Base-by-base conservation (phyloP, 2,888 invertebrate species). In the Harpagoxenus sublaevis region DNA sequence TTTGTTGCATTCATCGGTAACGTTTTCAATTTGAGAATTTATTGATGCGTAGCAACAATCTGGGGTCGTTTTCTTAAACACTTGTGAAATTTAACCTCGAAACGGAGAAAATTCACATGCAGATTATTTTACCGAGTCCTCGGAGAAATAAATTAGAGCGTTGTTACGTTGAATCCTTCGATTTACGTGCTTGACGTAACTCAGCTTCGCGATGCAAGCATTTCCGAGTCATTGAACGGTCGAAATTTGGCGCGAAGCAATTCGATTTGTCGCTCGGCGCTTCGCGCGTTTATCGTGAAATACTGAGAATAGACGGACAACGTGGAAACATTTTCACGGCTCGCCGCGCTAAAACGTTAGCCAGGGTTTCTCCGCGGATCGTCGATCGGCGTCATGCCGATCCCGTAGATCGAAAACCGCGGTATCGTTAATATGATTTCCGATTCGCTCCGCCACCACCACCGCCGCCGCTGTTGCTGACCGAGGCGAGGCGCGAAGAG, bases 391-490 rank as follows among this genome's bases (percentile, higher is more conserved):
- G 15, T 45, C 8, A n/a, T 6, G 10, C 57, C 23, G 35, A 79
- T 79, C 31, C 15, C 57, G 23, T 57, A 28, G 79, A 60, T 81
- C 60, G 48, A 70, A 60, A 48, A 79, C 53, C 63, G 31, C 51
- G 53, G 48, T 53, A 82, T 87, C 84, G 87, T 89, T 90, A 90
- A 91, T 91, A 87, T 87, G 91, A 89, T 89, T 89, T 89, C 87
- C 88, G 89, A 84, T 57, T 51, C 42, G 42, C 18, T 23, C 4
- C 83, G 42, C 39, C 12, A 18, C 5, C 48, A 18, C 10, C 39
- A 31, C 10, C 12, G 18, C 28, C 51, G 35, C 9, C 55, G 55
- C 10, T n/a, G 63, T 15, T 9, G 28, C 51, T 71, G 71, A 55
- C 45, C 66, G 55, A 81, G 48, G 51, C 42, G 60, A 68, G 48